Evolutionary conservation across 2,113 vertebrate species (phyloP), one percentile per base, ranked within the genome.

Genomic region (Oncorhynchus mykiss): DNA sequence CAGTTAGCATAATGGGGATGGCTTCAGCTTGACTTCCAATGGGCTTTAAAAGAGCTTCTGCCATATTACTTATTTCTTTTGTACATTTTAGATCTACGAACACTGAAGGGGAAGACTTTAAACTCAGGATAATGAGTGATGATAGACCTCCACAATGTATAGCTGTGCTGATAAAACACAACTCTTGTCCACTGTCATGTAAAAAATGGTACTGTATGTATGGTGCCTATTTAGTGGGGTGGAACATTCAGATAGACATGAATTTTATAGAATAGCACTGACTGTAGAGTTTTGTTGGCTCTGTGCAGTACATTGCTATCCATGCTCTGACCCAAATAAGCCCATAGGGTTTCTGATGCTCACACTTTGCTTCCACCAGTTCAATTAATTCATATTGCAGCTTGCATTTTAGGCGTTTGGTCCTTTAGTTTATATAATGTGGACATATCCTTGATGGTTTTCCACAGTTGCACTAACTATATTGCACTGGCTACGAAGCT

Each of bases 401-500:
- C 68, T 70, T 49, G 45, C 13, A 34, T 29, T 20, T 72, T 34
- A 59, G 25, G 54, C 13, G 5, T 59, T 31, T 59, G 20, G 27
- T 31, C 57, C 14, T 14, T 60, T 54, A 24, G 5, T 16, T 45
- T 14, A 24, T 34, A 27, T 49, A 18, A 24, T 70, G 25, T 59
- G 18, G 18, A n/a, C 18, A 31, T n/a, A 54, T 27, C 51, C 24
- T 60, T 13, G 16, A 27, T 34, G 13, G 18, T 49, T 34, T 60
- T 59, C 31, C 27, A 60, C 39, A 60, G 29, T 60, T 72, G 71
- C 71, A 72, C 71, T 34, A 60, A 59, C 57, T 29, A 20, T 72
- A 39, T 72, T 72, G 71, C 71, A 72, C 71, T 72, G 71, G 71
- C 29, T 59, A 68, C 67, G 31, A 60, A 60, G 45, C 68, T 60